Base-by-base conservation (phyloP, 2,888 invertebrate species). In the Xanthostigma xanthostigma region DNA sequence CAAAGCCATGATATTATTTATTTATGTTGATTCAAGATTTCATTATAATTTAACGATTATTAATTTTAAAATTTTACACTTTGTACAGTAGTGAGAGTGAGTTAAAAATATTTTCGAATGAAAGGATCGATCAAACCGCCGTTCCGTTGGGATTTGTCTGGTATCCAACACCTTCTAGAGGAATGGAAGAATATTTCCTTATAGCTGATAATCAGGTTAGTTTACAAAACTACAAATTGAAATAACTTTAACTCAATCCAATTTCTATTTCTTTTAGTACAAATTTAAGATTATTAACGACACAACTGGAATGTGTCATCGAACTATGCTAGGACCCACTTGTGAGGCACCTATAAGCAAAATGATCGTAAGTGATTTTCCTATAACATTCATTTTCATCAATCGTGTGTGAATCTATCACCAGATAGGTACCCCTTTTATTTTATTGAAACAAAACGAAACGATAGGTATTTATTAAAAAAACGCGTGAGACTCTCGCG, bases 231-330 rank as follows among this genome's bases (percentile, higher is more conserved):
- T 27, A 45, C 8, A 10, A 36, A 36, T 37, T 1, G 4, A 17
- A 17, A 17, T 3, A 17, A 17, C 4, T 17, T 17, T 3, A 17
- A 41, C 10, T 12, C 3, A 14, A 41, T 41, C 12, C 12, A n/a
- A 41, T 12, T 41, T 41, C 40, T 35, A 46, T 47, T 50, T 48
- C 43, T 65, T 64, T 46, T 64, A 81, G 79, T 73, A 71, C 60
- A 87, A 87, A 65, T 79, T 79, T 58, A 84, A 81, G 62, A 64
- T 82, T 43, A 64, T 80, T 44, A 79, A 82, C 62, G 71, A 76
- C 46, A 63, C 65, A 3, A 79, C 79, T 0, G 76, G 76, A 49
- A 75, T 77, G 71, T 78, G 78, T n/a, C 66, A 79, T 49, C 69
- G 75, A n/a, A 79, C 81, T 3, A 66, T 74, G 36, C 66, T 82